Evolutionary conservation across 1,140 invertebrate genomes (phyloP).

Genomic region (Ooceraea biroi): DNA sequence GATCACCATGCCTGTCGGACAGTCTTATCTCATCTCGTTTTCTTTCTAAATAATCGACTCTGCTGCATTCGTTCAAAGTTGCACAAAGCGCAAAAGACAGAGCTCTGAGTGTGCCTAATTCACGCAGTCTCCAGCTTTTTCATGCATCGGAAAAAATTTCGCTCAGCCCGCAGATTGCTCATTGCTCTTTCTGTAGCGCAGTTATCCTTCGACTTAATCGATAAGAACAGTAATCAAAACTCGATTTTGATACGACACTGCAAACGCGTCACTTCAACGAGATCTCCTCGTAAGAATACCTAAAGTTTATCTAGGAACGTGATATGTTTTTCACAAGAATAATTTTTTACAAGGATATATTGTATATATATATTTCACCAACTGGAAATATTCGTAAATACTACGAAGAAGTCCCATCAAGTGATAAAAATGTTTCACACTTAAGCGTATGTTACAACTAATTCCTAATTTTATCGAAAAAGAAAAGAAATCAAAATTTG

Average conservation of each 20-base stretch:
- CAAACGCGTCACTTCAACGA: conserved; percentile 17
- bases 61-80: conserved; percentile 50
- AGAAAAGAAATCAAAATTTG: background rate
- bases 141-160: conserved; percentile 66
- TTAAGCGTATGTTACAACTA: conserved; percentile 23
- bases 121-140: conserved; percentile 53
- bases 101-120: conserved; percentile 50
- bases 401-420: conserved; percentile 10
- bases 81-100: conserved; percentile 57
- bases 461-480: background rate
- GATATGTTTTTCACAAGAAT: background rate
- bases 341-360: too few species aligned
- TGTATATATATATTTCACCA: background rate
- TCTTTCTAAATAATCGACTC: conserved; percentile 11
- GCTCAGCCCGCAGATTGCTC: background rate
- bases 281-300: conserved; percentile 7
- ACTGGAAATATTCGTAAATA: background rate
- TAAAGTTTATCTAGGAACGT: background rate
- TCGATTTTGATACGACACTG: background rate
- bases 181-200: background rate
- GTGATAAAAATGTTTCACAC: conserved; percentile 12
- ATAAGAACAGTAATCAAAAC: conserved; percentile 10
- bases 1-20: background rate
- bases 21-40: conserved; percentile 7
- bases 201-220: background rate